Base-by-base conservation (phyloP, 2,888 invertebrate genomes). In the Empis stercorea region DNA sequence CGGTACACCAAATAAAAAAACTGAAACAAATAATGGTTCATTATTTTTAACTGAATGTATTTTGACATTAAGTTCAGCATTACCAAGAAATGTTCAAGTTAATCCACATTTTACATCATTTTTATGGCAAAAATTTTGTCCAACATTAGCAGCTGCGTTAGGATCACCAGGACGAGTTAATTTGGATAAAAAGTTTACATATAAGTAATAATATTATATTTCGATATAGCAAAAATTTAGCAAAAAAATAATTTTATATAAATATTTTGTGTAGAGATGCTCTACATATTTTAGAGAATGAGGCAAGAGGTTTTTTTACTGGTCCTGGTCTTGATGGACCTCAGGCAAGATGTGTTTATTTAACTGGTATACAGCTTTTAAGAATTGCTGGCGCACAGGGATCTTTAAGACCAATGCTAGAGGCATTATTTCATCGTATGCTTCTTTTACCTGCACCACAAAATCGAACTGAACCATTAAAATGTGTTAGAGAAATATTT, bases 391-490 rank as follows among this genome's bases (percentile, higher is more conserved):
- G 94, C 0, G 82, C 86, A 34, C 85, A 89, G 20, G 81, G 87
- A 1, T 82, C 83, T n/a, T 70, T 95, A 42, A 76, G 94, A 13
- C 92, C 94, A 10, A 93, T 94, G 38, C 70, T 95, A 40, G 94
- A 94, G 64, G 92, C 94, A 0, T 73, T 95, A 2, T 94, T 94
- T 63, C 94, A 95, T 66, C 76, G 94, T 47, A 91, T 94, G 84
- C 70, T 94, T 4, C 73, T 94, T 0, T 81, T 93, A 66, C 92
- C 94, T 14, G 85, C 88, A 1, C 82, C 87, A 0, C 76, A 82
- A 38, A 88, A 91, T 63, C 76, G 94, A 38, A 76, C 87, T 10
- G 93, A 94, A 57, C 86, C 93, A 0, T 62, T 95, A 27, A 78
- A 86, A 52, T 87, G 89, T 54, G 76, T 87, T 2, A 78, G 84